These are phyloP conservation scores for Leptinotarsa peninsularis DNA, from an alignment of 2,888 invertebrate genomes.

Conservation along the genomic window DNA sequence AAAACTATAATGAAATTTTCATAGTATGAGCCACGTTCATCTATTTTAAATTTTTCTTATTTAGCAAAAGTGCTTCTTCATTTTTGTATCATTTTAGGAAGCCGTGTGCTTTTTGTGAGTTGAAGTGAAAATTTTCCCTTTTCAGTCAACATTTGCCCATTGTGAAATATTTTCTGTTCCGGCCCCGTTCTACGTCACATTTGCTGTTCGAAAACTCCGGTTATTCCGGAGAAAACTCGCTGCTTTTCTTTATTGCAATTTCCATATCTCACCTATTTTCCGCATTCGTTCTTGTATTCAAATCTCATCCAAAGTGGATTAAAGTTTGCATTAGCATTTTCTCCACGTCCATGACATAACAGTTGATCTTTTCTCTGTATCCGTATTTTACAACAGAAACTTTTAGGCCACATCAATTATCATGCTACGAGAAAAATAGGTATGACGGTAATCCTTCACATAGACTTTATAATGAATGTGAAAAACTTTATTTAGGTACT, in stretches of 20 bases:
- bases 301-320: constrained; percentile 22
- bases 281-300: constrained; percentile 15
- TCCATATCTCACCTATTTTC: constrained; percentile 20
- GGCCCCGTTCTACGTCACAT: neutral
- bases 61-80: too few species aligned
- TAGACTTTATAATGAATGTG: neutral
- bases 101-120: neutral
- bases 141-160: neutral
- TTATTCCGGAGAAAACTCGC: constrained; percentile 4
- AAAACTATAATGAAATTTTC: too few species aligned
- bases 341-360: constrained; percentile 21
- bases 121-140: neutral
- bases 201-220: constrained; percentile 6
- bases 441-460: neutral
- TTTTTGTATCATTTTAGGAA: too few species aligned
- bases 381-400: constrained; percentile 14
- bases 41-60: too few species aligned
- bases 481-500: neutral
- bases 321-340: constrained; percentile 18
- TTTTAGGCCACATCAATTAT: constrained; percentile 11
- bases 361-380: constrained; percentile 17
- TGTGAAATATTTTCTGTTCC: constrained; percentile 3
- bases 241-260: constrained; percentile 20
- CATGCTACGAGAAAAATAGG: constrained; percentile 2
- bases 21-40: too few species aligned